Base-by-base conservation (phyloP, 2,888 invertebrate species). In the Galeopsomyia nigrocyanea region DNA sequence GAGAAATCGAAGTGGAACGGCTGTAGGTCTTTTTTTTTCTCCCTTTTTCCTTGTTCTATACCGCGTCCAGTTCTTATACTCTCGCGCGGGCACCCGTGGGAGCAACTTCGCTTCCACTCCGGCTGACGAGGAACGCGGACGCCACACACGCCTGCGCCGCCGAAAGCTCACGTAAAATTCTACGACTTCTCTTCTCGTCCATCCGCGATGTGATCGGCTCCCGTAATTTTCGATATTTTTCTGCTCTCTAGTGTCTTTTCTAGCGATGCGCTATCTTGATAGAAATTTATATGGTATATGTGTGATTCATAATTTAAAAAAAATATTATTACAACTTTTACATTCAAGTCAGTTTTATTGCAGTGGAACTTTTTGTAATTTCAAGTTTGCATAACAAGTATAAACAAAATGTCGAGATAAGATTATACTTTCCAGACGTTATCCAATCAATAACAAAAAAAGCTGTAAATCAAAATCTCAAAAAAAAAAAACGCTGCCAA, bases 1-100 rank as follows among this genome's bases (percentile, higher is more conserved):
- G 65, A 73, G 64, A 70, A 77, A 79, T 78, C 76, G 71, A 78
- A 77, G 58, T 69, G 68, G 66, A 76, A 77, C 68, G 71, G 46
- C 55, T 74, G 74, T 64, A 77, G 72, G 72, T 73, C 75, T 68
- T 70, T 74, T 73, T 76, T 70, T 68, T 67, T 71, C 61, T 67
- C 64, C 64, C 55, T 66, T 46, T 50, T 49, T 50, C 46, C 17
- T 17, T 39, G 39, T 39, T 3, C 39, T 39, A 13, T 39, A 39
- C 19, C 56, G 16, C 26, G 60, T 64, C 58, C 53, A 60, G 73
- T 67, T 68, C 66, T 71, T 51, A 56, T 31, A 7, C 22, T 50
- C 58, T 17, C 56, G 19, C 39, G 56, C 21, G 22, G 13, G 9
- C 14, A 50, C 68, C 68, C 69, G 49, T 26, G 74, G 70, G 74